Base-by-base conservation (phyloP, 2,888 invertebrate genomes). In the Hemistola chrysoprasaria region DNA sequence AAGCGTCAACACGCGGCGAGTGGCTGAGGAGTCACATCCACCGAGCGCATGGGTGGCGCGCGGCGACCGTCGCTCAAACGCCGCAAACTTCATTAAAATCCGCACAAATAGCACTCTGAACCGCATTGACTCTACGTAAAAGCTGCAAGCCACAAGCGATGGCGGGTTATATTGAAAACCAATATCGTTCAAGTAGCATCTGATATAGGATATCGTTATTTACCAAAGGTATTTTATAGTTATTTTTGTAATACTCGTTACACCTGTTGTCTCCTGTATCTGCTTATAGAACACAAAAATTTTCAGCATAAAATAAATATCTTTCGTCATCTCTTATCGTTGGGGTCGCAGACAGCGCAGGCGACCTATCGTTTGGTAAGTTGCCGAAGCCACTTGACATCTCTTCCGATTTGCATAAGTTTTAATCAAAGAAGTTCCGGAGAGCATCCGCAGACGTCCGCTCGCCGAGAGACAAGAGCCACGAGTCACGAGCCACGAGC, bases 361-460 rank as follows among this genome's bases (percentile, higher is more conserved):
- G 22, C 39, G 37, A 55, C 54, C 59, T 56, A 56, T 53, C 56
- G 57, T 62, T 64, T 56, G 60, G 59, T 62, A 60, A 69, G 62
- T 62, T 56, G 64, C 61, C 65, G 67, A 62, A 62, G 63, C 62
- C 68, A 63, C 71, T 73, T 63, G 65, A 71, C 59, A 65, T 58
- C 52, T 61, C 65, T 62, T 62, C 62, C 59, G 69, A 76, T 76
- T 72, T 73, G 70, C 78, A 76, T 78, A 81, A 81, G 75, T 80
- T 81, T 81, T 79, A 81, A 80, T 82, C 80, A 78, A 78, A 77
- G 73, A 77, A 77, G 69, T 74, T 74, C 54, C 38, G 36, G 28
- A 20, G 38, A 35, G 39, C 38, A n/a, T 28, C 34, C 24, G 27
- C 31, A 23, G 31, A 7, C 46, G 41, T 22, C 16, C 16, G 16